A percentile compares a stretch with the other conserved stretches of the same genome.
Evolutionary conservation across 2,888 invertebrate species (phyloP).

Genomic region (Rapana venosa): DNA sequence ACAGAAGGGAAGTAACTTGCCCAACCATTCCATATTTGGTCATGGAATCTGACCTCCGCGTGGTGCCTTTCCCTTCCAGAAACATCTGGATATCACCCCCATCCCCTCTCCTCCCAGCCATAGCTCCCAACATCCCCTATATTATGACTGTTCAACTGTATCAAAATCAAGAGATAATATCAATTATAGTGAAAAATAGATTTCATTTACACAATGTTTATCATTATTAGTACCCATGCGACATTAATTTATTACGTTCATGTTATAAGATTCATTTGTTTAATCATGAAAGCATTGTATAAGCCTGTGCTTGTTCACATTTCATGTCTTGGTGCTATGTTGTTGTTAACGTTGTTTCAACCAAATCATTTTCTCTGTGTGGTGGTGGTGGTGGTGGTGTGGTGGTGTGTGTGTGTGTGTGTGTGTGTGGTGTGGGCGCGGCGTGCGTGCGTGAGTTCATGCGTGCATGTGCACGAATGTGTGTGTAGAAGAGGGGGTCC

Average conservation of each 20-base stretch:
- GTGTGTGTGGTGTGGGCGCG: slow-evolving; percentile 1
- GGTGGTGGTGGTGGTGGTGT: neutral
- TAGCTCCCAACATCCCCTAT: neutral
- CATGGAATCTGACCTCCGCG: slow-evolving; percentile 30
- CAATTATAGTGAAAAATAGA: neutral
- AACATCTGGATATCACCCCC: neutral
- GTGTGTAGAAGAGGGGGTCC: neutral
- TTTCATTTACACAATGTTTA: neutral
- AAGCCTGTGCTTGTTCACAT: neutral
- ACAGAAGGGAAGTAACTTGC: neutral
- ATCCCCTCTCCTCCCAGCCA: neutral
- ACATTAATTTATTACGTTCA: neutral
- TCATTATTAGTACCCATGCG: neutral
- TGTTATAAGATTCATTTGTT: too few relatives aligned
- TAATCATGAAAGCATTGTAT: too few relatives aligned
- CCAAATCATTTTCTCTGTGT: neutral
- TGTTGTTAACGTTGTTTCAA: neutral
- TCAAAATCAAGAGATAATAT: neutral
- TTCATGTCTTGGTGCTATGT: neutral
- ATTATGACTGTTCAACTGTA: neutral
- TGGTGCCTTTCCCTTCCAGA: neutral
- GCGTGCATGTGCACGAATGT: neutral
- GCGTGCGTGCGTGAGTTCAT: neutral
- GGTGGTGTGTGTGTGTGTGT: neutral
- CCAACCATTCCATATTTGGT: slow-evolving; percentile 7